Conservation (phyloP, 2,797 vertebrate genomes). For the Acanthopagrus latus region DNA sequence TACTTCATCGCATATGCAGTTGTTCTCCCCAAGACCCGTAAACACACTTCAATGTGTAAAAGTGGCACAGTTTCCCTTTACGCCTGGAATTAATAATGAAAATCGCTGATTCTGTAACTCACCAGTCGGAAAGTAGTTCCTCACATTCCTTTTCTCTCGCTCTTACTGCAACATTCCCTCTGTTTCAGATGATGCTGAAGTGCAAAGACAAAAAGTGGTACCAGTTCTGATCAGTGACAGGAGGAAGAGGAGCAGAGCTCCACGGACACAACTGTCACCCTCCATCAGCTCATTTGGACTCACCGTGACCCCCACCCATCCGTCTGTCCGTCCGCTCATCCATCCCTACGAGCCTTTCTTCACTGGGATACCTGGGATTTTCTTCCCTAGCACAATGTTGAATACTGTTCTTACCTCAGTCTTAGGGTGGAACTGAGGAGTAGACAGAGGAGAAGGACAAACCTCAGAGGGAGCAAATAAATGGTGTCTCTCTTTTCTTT, state of each 20-base stretch:
- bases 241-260: constrained; percentile 48
- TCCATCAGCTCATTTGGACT: constrained; percentile 84
- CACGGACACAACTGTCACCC: constrained; percentile 64
- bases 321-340: constrained; percentile 79
- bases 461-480: constrained; percentile 75
- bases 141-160: background rate
- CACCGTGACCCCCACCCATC: constrained; percentile 72
- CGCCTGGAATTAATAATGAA: background rate
- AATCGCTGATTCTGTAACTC: background rate
- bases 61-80: no score
- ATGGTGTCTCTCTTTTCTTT: constrained; percentile 67
- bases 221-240: constrained; percentile 91
- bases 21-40: no score
- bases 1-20: no score
- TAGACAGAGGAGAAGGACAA: constrained; percentile 78
- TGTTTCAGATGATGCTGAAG: constrained; percentile 97
- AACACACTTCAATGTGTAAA: no score
- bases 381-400: constrained; percentile 94
- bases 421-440: constrained; percentile 88
- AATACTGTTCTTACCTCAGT: constrained; percentile 93
- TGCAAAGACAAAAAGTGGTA: constrained; percentile 99
- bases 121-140: background rate
- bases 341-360: constrained; percentile 82
- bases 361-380: constrained; percentile 88
- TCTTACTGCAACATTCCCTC: constrained; percentile 16